These are phyloP conservation scores for Typhlomys cinereus DNA, from an alignment of 2,113 vertebrate genomes.

Conservation along the genomic window DNA sequence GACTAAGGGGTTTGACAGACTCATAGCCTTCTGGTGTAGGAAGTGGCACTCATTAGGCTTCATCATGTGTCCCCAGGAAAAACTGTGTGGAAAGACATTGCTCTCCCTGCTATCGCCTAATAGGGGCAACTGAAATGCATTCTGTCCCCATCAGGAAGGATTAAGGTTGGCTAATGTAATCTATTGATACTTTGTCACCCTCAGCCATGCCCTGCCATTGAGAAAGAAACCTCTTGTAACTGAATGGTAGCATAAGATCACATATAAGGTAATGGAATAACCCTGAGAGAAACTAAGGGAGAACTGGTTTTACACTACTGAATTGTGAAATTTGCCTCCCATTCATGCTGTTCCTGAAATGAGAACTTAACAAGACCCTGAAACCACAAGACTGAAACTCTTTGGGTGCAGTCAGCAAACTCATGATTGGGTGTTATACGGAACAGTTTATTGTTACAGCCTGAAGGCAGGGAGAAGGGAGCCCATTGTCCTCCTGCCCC, in stretches of 20 bases:
- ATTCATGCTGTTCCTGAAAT: slow-evolving; percentile 77
- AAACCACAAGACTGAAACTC: slow-evolving; percentile 67
- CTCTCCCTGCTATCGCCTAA: not conserved
- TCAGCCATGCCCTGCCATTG: not conserved
- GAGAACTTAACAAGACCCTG: slow-evolving; percentile 60
- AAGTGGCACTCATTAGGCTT: not conserved
- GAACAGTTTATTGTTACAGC: not conserved
- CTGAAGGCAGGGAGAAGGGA: not conserved
- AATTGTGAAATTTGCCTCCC: slow-evolving; percentile 72
- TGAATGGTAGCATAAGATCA: not conserved
- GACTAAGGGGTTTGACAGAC: not conserved
- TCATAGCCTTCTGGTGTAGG: not conserved
- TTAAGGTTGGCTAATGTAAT: not conserved
- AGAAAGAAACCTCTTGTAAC: not conserved
- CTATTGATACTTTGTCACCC: too few species aligned
- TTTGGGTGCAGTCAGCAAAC: slow-evolving; percentile 76
- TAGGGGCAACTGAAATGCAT: not conserved
- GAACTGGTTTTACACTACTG: not conserved
- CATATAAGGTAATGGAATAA: not conserved
- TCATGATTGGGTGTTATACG: slow-evolving; percentile 29
- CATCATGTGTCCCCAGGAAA: not conserved
- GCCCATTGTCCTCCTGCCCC: not conserved
- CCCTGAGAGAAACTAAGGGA: not conserved
- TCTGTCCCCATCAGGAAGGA: not conserved
- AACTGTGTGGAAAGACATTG: not conserved